These are phyloP conservation scores for Ennomos fuscantarius DNA, from an alignment of 2,888 invertebrate species.

Conservation along the genomic window DNA sequence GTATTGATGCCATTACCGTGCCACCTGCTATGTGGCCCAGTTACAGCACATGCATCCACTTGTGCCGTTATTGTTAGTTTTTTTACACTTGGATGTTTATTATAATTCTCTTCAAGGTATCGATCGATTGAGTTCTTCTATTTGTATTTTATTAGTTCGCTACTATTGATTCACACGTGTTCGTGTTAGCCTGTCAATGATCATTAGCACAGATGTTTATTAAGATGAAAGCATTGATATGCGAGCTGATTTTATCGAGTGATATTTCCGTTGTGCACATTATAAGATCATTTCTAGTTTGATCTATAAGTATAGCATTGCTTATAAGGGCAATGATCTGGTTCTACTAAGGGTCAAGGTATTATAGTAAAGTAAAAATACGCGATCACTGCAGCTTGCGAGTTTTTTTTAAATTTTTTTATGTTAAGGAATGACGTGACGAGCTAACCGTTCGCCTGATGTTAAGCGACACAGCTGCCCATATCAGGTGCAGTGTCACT, in stretches of 20 bases:
- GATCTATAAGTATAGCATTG: conserved; percentile 27
- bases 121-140: conserved; percentile 45
- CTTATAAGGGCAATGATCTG: conserved; percentile 34
- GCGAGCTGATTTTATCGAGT: conserved; percentile 29
- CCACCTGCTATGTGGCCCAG: conserved; percentile 65
- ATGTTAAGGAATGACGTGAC: too few relatives aligned
- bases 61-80: conserved; percentile 66
- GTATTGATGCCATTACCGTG: conserved; percentile 60
- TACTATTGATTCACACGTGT: conserved; percentile 39
- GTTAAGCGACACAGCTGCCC: too few relatives aligned
- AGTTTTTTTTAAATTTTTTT: too few relatives aligned
- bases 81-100: conserved; percentile 53
- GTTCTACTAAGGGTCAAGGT: conserved; percentile 19
- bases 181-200: conserved; percentile 32
- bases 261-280: conserved; percentile 35
- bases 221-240: conserved; percentile 18
- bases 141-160: conserved; percentile 43
- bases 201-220: conserved; percentile 28
- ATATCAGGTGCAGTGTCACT: too few relatives aligned
- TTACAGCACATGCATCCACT: conserved; percentile 55
- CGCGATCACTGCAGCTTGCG: too few relatives aligned
- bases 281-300: conserved; percentile 32
- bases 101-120: conserved; percentile 49
- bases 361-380: conserved; percentile 3
- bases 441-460: too few relatives aligned